Percentiles rank a stretch among this genome's conserved stretches.
phyloP scores from a whole-genome alignment of 2,113 vertebrate genomes.

The Fulica atra region DNA sequence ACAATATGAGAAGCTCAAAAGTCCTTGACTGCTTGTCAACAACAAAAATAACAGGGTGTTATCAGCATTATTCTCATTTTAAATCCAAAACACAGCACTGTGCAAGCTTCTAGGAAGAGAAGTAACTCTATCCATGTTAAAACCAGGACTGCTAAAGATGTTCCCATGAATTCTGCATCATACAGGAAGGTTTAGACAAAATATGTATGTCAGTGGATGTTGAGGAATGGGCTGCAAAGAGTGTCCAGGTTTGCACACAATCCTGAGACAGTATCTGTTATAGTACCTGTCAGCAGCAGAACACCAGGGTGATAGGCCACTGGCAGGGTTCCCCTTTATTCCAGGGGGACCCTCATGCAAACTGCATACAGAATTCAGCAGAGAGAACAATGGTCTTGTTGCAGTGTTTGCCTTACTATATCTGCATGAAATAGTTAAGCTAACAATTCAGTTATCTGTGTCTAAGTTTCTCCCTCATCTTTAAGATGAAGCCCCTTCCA shows the following conservation, averaged over 20 bases:
- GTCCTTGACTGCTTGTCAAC: no score
- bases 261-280: not conserved
- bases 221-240: not conserved
- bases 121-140: no score
- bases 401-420: not conserved
- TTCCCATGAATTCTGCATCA: not conserved
- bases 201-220: not conserved
- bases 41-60: no score
- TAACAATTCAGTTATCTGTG: not conserved
- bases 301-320: not conserved
- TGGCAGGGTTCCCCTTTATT: not conserved
- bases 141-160: not conserved
- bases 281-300: not conserved
- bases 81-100: no score
- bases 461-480: not conserved
- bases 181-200: not conserved
- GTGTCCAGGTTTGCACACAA: not conserved
- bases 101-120: no score
- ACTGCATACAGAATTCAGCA: not conserved
- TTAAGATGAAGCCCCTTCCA: not conserved
- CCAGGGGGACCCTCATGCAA: not conserved
- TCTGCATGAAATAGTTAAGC: not conserved
- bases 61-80: no score
- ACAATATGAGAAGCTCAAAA: no score
- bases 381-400: not conserved